These are phyloP conservation scores for Lithobates sylvaticus DNA, from an alignment of 2,797 vertebrate species.

Conservation along the genomic window DNA sequence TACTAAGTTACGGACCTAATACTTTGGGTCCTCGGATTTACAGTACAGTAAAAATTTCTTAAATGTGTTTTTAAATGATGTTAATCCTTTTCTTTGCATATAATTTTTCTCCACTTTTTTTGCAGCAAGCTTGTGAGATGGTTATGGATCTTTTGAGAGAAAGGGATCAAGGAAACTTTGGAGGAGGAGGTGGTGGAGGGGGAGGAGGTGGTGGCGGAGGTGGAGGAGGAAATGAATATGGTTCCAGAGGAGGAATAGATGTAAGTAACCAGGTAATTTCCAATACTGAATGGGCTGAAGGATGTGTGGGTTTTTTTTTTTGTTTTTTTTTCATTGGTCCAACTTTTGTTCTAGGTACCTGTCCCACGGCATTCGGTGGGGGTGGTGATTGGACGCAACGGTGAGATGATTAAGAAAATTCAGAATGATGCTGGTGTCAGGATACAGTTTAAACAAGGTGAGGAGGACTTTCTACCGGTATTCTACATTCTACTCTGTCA, in stretches of 20 bases:
- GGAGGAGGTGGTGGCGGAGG: conserved; percentile 11
- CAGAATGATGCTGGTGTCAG: conserved; percentile 93
- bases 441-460: conserved; percentile 98
- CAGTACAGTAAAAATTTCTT: too few species aligned
- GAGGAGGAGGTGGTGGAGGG: conserved; percentile 43
- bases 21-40: too few species aligned
- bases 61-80: too few species aligned
- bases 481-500: too few species aligned
- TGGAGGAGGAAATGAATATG: not conserved
- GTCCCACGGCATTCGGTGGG: conserved; percentile 94
- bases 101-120: too few species aligned
- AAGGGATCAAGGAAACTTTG: conserved; percentile 86
- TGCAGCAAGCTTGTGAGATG: conserved; percentile 95
- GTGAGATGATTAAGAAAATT: conserved; percentile 98
- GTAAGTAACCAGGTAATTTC: conserved; percentile 62
- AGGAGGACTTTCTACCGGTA: conserved; percentile 17
- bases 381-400: conserved; percentile 91
- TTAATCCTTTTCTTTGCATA: not conserved
- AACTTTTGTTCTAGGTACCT: conserved; percentile 78
- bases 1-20: too few species aligned
- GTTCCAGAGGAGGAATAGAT: conserved; percentile 69
- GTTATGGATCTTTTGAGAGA: conserved; percentile 94
- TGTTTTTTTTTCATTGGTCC: rapidly evolving
- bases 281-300: not conserved
- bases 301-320: too few species aligned